Evolutionary conservation across 2,888 invertebrate genomes (phyloP).

Genomic region (Trisateles emortualis): DNA sequence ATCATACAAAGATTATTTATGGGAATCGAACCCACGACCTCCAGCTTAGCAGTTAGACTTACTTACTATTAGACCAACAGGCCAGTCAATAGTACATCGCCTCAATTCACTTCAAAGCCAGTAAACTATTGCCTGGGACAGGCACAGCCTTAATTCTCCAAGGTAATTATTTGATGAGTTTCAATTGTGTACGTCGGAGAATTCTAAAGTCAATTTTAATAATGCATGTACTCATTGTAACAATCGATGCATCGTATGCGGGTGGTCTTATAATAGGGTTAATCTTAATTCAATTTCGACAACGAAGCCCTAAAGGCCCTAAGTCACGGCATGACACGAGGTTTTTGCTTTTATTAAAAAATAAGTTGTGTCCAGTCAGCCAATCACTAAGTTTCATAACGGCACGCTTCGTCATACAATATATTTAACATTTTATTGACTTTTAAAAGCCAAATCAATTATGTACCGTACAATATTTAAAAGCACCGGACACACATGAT

Average conservation of each 20-base stretch:
- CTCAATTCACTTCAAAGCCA: conserved; percentile 39
- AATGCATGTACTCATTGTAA: conserved; percentile 41
- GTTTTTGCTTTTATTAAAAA: conserved; percentile 31
- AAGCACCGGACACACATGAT: background rate
- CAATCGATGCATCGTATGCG: conserved; percentile 64
- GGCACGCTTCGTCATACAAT: conserved; percentile 8
- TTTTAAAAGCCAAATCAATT: background rate
- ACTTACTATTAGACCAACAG: too few relatives aligned
- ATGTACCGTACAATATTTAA: background rate
- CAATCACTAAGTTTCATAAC: conserved; percentile 15
- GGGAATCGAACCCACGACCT: too few relatives aligned
- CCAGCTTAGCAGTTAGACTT: too few relatives aligned
- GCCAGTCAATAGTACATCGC: too few relatives aligned
- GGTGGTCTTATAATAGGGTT: conserved; percentile 72
- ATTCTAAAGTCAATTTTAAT: conserved; percentile 39
- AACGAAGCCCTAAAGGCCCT: conserved; percentile 45
- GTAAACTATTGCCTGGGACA: conserved; percentile 54
- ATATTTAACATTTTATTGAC: background rate
- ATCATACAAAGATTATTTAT: too few relatives aligned
- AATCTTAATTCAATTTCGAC: conserved; percentile 67
- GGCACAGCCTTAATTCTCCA: conserved; percentile 34
- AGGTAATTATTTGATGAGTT: conserved; percentile 51
- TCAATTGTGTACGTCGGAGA: conserved; percentile 43
- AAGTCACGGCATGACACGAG: conserved; percentile 36
- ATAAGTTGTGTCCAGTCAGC: conserved; percentile 27